Conservation (phyloP, 2,888 invertebrate species). For the Trilocha varians region DNA sequence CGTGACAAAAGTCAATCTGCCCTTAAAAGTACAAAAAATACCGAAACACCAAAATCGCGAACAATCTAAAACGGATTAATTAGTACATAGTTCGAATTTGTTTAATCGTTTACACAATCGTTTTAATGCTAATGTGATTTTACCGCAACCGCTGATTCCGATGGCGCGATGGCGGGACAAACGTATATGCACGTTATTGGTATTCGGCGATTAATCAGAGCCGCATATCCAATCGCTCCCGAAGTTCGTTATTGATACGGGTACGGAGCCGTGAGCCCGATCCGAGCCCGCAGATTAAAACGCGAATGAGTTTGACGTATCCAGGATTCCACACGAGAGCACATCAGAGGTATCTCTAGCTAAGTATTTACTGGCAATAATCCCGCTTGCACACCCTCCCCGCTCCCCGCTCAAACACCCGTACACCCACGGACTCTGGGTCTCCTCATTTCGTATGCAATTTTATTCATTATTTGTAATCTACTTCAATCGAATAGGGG, state of each 20-base stretch:
- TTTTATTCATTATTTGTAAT: conserved; percentile 74
- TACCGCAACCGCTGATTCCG: background rate
- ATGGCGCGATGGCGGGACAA: no score
- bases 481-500: conserved; percentile 69
- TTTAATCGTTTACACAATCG: background rate
- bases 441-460: conserved; percentile 71
- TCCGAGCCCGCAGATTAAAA: conserved; percentile 23
- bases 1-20: no score
- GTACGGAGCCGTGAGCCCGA: background rate
- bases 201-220: background rate
- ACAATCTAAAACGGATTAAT: no score
- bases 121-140: background rate
- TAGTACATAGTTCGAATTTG: background rate
- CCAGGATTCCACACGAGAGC: conserved; percentile 26
- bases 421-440: conserved; percentile 55
- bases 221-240: background rate
- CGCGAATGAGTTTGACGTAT: conserved; percentile 29
- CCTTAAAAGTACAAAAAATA: no score
- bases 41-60: no score
- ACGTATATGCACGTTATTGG: background rate
- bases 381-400: conserved; percentile 28
- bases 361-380: conserved; percentile 57
- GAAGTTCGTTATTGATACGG: background rate
- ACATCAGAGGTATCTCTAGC: conserved; percentile 29
- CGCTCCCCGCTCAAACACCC: conserved; percentile 51